Conservation (phyloP, 2,797 vertebrate genomes). For the Lutjanus argentimaculatus region DNA sequence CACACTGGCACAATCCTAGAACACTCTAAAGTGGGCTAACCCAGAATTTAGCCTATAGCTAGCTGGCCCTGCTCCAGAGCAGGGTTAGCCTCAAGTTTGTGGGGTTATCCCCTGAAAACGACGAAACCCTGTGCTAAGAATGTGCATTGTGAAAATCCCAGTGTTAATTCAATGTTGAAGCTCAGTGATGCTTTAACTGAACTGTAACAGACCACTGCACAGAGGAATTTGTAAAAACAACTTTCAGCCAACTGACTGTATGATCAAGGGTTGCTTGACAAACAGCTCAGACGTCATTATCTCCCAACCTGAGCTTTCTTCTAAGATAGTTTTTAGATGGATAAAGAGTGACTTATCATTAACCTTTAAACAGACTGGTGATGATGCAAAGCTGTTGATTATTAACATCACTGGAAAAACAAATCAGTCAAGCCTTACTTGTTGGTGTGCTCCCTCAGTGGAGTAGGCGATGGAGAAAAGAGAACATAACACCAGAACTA, state of each 20-base stretch:
- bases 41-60: too few species aligned
- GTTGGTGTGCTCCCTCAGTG: conserved; percentile 95
- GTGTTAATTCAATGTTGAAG: not conserved
- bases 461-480: conserved; percentile 92
- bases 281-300: conserved; percentile 47
- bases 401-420: conserved; percentile 51
- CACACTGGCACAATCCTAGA: too few species aligned
- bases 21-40: not conserved
- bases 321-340: conserved; percentile 4
- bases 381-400: conserved; percentile 51
- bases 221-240: conserved; percentile 38
- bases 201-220: not conserved
- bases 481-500: conserved; percentile 88
- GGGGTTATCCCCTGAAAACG: too few species aligned
- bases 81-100: too few species aligned
- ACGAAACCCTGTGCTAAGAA: too few species aligned
- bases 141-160: too few species aligned
- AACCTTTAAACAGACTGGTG: conserved; percentile 67
- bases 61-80: too few species aligned
- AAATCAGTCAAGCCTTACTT: conserved; percentile 83
- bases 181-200: conserved; percentile 15
- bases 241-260: conserved; percentile 10
- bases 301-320: conserved; percentile 21
- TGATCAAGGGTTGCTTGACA: conserved; percentile 68
- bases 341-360: conserved; percentile 62